Evolutionary conservation across 2,888 invertebrate species (phyloP), one percentile per base, ranked within the genome.

Genomic region (Oithona nana): DNA sequence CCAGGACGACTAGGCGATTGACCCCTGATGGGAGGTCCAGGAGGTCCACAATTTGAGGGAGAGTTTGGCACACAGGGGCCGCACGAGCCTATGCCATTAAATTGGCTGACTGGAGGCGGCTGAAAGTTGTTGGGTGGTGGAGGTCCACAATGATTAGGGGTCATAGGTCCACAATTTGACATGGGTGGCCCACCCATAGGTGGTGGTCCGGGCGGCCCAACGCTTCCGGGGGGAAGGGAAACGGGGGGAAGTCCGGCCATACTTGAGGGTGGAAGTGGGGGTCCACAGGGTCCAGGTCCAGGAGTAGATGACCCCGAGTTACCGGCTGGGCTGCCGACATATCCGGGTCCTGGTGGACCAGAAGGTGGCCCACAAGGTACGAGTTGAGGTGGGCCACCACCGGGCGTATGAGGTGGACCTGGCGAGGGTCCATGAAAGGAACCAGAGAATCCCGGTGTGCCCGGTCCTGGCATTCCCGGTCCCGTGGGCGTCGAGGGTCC

Each of bases 381-480:
- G n/a, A 62, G 48, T 24, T 26, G n/a, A 6, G 60, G 24, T 28
- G 3, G 30, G 28, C 62, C 48, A n/a, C 61, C 54, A 22, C n/a
- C 48, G 2, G 50, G 26, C 6, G 26, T 30, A 24, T 30, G 31
- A 8, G 61, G 54, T 13, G 61, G 61, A 16, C 62, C 62, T 24
- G 49, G 50, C 16, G 49, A 50, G n/a, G 51, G 61, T 13, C 54
- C 54, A 28, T 22, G 61, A 51, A 49, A 61, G 28, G 28, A 24
- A 22, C 64, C 64, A 28, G 64, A 63, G 50, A 64, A 64, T n/a
- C 63, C 59, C 2, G 64, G 64, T 30, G 65, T 64, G 11, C 55
- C 64, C 22, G 63, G 57, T 4, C 57, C 65, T 2, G 64, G 61
- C 28, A 63, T 63, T 16, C 64, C 64, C 51, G 65, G 65, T 39